These are phyloP conservation scores for Tamias sibiricus DNA, from an alignment of 2,113 vertebrate genomes.

Conservation along the genomic window DNA sequence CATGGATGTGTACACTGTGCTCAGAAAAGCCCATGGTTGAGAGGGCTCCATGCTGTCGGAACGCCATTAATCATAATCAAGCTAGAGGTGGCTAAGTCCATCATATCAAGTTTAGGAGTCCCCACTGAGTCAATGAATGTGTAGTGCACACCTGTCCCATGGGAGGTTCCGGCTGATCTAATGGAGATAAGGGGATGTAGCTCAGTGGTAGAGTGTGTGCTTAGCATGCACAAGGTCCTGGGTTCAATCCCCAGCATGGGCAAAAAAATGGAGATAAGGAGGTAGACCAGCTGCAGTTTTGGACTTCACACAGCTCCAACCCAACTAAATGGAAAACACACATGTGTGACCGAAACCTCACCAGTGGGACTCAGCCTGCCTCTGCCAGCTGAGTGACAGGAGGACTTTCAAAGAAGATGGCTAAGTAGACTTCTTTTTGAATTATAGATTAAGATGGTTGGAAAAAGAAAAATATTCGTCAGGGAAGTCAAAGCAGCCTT, in stretches of 20 bases:
- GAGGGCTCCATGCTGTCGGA: no score
- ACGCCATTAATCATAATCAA: background rate
- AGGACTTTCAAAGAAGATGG: background rate
- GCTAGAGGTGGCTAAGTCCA: background rate
- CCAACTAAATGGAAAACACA: background rate
- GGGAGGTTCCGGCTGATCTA: background rate
- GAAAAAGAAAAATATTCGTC: constrained; percentile 22
- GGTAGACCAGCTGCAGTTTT: no score
- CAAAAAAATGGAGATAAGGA: background rate
- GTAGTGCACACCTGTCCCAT: background rate
- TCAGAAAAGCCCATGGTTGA: no score
- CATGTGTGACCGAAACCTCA: background rate
- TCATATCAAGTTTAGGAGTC: background rate
- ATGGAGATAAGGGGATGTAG: background rate
- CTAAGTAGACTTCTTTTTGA: background rate
- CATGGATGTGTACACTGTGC: fast-evolving
- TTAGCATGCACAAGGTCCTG: background rate
- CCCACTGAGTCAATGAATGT: background rate
- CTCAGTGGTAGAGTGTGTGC: background rate
- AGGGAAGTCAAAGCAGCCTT: background rate
- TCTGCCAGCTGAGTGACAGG: background rate
- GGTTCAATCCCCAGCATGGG: background rate
- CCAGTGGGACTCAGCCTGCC: background rate
- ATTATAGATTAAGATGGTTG: constrained; percentile 16
- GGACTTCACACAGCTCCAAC: background rate